Base-by-base conservation (phyloP, 2,113 vertebrate species). In the Seriola aureovittata region DNA sequence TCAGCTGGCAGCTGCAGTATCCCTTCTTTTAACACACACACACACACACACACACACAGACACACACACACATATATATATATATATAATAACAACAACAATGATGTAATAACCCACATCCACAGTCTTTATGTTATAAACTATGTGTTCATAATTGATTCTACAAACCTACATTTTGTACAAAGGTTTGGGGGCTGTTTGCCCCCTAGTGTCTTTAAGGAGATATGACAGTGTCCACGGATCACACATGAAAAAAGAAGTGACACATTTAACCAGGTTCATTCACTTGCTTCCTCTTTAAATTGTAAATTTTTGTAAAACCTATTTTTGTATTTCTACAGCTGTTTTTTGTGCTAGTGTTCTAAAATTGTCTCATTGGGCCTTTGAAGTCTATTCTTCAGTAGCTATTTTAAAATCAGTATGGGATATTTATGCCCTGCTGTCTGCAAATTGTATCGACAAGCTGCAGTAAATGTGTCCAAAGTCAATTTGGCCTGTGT, bases 361-460 rank as follows among this genome's bases (percentile, higher is more conserved):
- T 10, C 32, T 67, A 3, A 25, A 59, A 60, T 38, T 58, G 5
- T 66, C 16, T 48, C n/a, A 55, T 17, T 17, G 10, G 16, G 23
- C 23, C 21, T 76, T 50, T 60, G 34, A 82, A 42, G 48, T 63
- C 25, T 21, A 7, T 71, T 84, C 25, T 34, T 36, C 54, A n/a
- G 44, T 34, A 25, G 75, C 62, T 81, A 66, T 81, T 90, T 89
- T 81, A 32, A 80, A 74, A 75, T 68, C 71, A 38, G 36, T n/a
- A 5, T 75, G n/a, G 58, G 32, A 84, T 80, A 78, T 84, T 81
- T 87, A 62, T 19, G 50, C 68, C n/a, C 54, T 25, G 42, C 68
- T 73, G 55, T 81, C 81, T 85, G 73, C 79, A 92, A 68, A 86
- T 82, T 86, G 75, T 88, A 91, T 91, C 72, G 87, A 93, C 84